Conservation (phyloP, 2,797 vertebrate species). For the Malurus splendens region DNA sequence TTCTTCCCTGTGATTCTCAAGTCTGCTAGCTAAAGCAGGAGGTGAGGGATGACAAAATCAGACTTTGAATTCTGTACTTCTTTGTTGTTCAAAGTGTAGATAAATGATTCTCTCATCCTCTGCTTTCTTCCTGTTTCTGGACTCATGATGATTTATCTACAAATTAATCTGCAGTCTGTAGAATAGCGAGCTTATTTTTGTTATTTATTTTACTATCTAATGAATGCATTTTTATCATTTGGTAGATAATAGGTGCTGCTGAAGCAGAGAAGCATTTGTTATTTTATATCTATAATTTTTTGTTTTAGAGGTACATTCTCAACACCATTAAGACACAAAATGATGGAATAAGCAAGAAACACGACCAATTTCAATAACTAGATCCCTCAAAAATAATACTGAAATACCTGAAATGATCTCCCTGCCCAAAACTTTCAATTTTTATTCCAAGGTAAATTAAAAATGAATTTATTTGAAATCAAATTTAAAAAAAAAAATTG, state of each 20-base stretch:
- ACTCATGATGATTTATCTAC: accelerated
- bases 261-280: neutral
- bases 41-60: neutral
- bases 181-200: neutral
- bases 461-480: neutral
- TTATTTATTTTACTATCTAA: neutral
- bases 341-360: neutral
- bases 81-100: neutral
- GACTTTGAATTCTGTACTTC: neutral
- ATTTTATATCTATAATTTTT: neutral
- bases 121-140: neutral
- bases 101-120: neutral
- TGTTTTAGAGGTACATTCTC: neutral
- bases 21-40: neutral
- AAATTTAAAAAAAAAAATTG: neutral
- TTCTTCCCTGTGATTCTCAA: neutral
- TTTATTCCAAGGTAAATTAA: neutral
- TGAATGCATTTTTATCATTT: constrained; percentile 19
- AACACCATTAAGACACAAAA: neutral
- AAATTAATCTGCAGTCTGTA: neutral
- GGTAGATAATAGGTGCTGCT: neutral
- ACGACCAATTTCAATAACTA: neutral
- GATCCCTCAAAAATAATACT: neutral
- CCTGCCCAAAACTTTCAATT: neutral
- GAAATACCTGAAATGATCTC: neutral